Conservation (phyloP, 2,888 invertebrate genomes). For the Nysson spinosus region DNA sequence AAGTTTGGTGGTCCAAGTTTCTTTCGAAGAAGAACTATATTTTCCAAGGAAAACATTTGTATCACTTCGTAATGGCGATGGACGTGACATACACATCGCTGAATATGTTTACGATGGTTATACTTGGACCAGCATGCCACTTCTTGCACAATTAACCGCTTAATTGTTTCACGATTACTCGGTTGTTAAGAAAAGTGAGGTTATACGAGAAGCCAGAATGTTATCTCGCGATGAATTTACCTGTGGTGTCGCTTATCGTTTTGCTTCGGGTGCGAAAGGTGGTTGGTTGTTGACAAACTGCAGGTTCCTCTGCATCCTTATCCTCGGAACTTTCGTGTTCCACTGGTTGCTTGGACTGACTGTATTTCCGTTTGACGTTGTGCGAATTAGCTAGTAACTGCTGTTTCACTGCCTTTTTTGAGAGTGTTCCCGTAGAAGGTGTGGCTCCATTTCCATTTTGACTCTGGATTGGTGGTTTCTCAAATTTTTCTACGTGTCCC, state of each 20-base stretch:
- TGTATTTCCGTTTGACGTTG: slow-evolving; percentile 70
- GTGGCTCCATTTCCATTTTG: slow-evolving; percentile 62
- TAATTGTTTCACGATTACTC: no score
- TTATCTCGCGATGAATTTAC: slow-evolving; percentile 76
- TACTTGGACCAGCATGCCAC: no score
- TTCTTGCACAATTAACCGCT: no score
- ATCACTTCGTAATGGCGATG: no score
- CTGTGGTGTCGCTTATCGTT: slow-evolving; percentile 91
- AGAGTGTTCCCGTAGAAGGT: slow-evolving; percentile 75
- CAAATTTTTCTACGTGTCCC: slow-evolving; percentile 73
- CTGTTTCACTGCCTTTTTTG: slow-evolving; percentile 90
- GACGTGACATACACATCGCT: no score
- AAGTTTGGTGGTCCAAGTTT: no score
- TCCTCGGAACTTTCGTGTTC: slow-evolving; percentile 90
- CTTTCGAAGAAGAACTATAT: no score
- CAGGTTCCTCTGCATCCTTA: slow-evolving; percentile 84
- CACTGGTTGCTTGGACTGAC: slow-evolving; percentile 81
- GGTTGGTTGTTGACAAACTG: slow-evolving; percentile 71
- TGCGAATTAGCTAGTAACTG: slow-evolving; percentile 82
- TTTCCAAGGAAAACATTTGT: no score
- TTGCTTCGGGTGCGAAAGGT: slow-evolving; percentile 85
- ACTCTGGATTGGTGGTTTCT: slow-evolving; percentile 64
- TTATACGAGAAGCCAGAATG: background rate
- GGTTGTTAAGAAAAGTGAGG: no score
- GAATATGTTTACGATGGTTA: no score